These are phyloP conservation scores for Drosophila yakuba DNA, from an alignment of 1,140 invertebrate species.

Conservation along the genomic window DNA sequence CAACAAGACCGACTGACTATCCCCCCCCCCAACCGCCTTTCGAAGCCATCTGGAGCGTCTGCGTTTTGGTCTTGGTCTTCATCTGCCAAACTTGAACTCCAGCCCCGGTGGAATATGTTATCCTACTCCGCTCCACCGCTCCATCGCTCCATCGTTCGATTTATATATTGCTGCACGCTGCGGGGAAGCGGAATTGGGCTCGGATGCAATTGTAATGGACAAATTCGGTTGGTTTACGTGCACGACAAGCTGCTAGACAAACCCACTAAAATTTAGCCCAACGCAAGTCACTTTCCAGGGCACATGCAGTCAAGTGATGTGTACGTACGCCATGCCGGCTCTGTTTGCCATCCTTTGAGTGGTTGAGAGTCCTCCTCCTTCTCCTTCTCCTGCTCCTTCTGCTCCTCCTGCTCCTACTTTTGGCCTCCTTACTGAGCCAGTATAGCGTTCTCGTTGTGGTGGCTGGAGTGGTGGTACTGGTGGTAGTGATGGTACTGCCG, in stretches of 20 bases:
- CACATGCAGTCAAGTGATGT: slow-evolving; percentile 31
- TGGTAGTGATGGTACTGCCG: background rate
- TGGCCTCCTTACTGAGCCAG: slow-evolving; percentile 8
- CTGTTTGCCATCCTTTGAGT: slow-evolving; percentile 35
- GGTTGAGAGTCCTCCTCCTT: slow-evolving; percentile 10
- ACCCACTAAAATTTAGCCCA: background rate
- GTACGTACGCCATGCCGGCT: slow-evolving; percentile 1
- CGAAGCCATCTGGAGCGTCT: background rate
- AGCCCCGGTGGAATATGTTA: slow-evolving; percentile 10
- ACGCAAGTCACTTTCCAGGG: slow-evolving; percentile 29
- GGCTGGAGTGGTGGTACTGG: background rate
- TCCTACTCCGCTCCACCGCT: slow-evolving; percentile 1
- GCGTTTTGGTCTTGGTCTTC: background rate
- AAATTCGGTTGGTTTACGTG: slow-evolving; percentile 45
- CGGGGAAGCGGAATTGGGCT: slow-evolving; percentile 23
- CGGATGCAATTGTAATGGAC: slow-evolving; percentile 43
- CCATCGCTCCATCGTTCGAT: slow-evolving; percentile 10
- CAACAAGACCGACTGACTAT: background rate
- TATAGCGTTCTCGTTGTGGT: background rate
- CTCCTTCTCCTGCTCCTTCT: too few relatives aligned
- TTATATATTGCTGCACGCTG: slow-evolving; percentile 31
- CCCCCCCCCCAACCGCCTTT: too few relatives aligned
- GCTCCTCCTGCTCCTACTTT: too few relatives aligned
- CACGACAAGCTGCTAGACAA: slow-evolving; percentile 30
- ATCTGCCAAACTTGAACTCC: slow-evolving; percentile 27